Base-by-base conservation (phyloP, 1,140 invertebrate species). In the Nebria ingens region DNA sequence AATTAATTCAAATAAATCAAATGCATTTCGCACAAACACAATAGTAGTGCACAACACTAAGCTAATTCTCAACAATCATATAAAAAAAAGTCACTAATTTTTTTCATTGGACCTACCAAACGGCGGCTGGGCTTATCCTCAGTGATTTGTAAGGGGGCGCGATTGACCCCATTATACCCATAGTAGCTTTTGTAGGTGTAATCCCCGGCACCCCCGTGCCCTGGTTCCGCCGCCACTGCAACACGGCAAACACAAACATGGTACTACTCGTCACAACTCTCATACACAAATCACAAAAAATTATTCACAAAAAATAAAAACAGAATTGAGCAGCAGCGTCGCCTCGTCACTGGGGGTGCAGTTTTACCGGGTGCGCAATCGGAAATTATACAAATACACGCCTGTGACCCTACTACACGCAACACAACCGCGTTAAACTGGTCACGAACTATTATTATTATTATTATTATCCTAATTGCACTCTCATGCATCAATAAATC, bases 151-250 rank as follows among this genome's bases (percentile, higher is more conserved):
- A 75, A 72, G 70, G 74, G 67, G 68, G 74, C 74, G 72, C 74
- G 69, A 58, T 68, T 67, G 68, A 69, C 71, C 64, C 70, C 74
- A 71, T 69, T 72, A 75, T 73, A 78, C 70, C 69, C 71, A 71
- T 73, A 75, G 80, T 77, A 78, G 82, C 77, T 82, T 82, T 79
- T 80, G 82, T 88, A 88, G 86, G 82, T 87, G 84, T 81, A 83
- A 81, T 88, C 84, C 79, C 78, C 79, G 78, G 81, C 78, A 79
- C 80, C 80, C 76, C 72, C 68, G 72, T 76, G 78, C 74, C 80
- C 79, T 67, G 77, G 76, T 68, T 81, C 81, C 73, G 79, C 80
- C 79, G 84, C 85, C 84, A 87, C 85, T 87, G 85, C 76, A 83
- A 83, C 75, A 82, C 80, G 79, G 76, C 81, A 76, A 76, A 76